Evolutionary conservation across 1,140 invertebrate species (phyloP).

Genomic region (Bathynomus jamesi): DNA sequence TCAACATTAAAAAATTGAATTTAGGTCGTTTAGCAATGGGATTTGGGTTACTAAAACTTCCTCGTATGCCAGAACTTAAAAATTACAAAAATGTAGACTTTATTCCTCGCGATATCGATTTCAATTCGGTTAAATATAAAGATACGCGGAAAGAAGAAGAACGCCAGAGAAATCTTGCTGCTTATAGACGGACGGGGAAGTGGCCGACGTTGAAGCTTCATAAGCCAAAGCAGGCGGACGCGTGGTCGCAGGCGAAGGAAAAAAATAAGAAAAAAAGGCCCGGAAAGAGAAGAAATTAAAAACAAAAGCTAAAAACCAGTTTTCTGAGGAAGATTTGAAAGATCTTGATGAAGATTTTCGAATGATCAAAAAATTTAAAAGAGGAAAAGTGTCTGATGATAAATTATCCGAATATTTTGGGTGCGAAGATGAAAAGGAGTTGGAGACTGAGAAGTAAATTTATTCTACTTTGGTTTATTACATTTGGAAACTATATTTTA

Average conservation of each 20-base stretch:
- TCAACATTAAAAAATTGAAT: slow-evolving; percentile 81
- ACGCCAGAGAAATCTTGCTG: slow-evolving; percentile 61
- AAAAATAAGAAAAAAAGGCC: slow-evolving; percentile 57
- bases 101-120: slow-evolving; percentile 56
- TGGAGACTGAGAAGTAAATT: too few relatives aligned
- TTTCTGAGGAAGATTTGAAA: slow-evolving; percentile 42
- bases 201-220: slow-evolving; percentile 64
- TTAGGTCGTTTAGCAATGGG: slow-evolving; percentile 74
- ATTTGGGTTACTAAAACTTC: slow-evolving; percentile 82
- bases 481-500: too few relatives aligned
- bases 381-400: slow-evolving; percentile 55
- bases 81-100: slow-evolving; percentile 60
- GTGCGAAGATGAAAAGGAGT: slow-evolving; percentile 6
- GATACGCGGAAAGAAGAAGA: slow-evolving; percentile 51
- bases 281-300: slow-evolving; percentile 52
- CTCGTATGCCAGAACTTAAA: slow-evolving; percentile 90
- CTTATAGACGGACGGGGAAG: slow-evolving; percentile 61
- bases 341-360: slow-evolving; percentile 60
- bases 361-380: slow-evolving; percentile 80
- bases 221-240: slow-evolving; percentile 51
- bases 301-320: slow-evolving; percentile 49
- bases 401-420: slow-evolving; percentile 23
- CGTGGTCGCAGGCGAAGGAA: slow-evolving; percentile 75
- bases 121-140: slow-evolving; percentile 64
- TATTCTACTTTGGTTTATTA: too few relatives aligned